Evolutionary conservation across 1,140 invertebrate genomes (phyloP), one percentile per base, ranked within the genome.

Genomic region (Drosophila equinoxialis): DNA sequence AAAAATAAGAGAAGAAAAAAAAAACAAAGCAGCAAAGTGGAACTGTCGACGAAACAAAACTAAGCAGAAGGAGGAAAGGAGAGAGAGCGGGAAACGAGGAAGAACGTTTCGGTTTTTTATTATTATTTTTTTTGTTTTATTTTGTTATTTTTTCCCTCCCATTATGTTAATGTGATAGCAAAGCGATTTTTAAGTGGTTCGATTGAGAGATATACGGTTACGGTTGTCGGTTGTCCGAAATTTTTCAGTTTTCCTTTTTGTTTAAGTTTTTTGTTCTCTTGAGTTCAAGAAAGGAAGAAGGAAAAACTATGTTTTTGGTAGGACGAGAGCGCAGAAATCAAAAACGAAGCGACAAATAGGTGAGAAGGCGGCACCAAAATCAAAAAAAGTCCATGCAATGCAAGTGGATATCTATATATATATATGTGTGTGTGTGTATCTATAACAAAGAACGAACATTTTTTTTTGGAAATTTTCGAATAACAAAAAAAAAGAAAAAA

Each of bases 331-430:
- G 71, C 54, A 69, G 77, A 76, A 65, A 69, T 37, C 67, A 54
- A 65, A 79, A 71, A 48, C 68, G 77, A 62, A 77, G 69, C 68
- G 74, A 51, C 45, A 51, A 79, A 79, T 86, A 86, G 83, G 83
- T 86, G 83, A 86, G 83, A 26, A 72, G 65, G 65, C 62, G 66
- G 60, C 35, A 26, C 41, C 42, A 63, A 37, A 26, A 51, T 30
- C 30, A 13, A n/a, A 7, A 14, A n/a, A 54, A 26, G 33, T 42
- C 37, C 13, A 37, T 41, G 37, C 17, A 33, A 39, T 35, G 20
- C 20, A 35, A 26, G 20, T 59, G 35, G 37, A 39, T 5, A 39
- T 13, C 3, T 5, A 39, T 13, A 3, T 13, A 3, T 11, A 13
- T 39, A 37, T 66, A 14, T 37, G 39, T 55, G 14, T 45, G 37